A percentile compares a stretch with the other conserved stretches of the same genome.
Conservation (phyloP, 1,140 invertebrate species). For the Ditylenchus dipsaci region DNA sequence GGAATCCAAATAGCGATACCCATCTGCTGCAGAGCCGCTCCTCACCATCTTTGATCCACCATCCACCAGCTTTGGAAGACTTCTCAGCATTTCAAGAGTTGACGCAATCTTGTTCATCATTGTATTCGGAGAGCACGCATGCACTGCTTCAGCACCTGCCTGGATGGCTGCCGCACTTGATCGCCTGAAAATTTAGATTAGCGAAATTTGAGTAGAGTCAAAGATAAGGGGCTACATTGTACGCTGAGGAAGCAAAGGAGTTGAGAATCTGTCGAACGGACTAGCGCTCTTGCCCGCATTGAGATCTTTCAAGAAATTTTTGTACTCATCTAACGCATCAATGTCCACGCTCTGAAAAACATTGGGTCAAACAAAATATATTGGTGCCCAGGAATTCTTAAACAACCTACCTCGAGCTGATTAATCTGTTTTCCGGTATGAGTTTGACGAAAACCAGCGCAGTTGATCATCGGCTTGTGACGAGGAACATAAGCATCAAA, state of each 20-base stretch:
- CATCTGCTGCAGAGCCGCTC: neutral
- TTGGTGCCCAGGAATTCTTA: too few relatives aligned
- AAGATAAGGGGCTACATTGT: neutral
- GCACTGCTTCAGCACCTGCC: neutral
- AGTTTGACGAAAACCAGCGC: too few relatives aligned
- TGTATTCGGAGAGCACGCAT: neutral
- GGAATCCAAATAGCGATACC: neutral
- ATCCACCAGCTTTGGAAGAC: neutral
- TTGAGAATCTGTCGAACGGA: neutral
- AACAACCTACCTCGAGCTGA: too few relatives aligned
- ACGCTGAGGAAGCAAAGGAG: neutral
- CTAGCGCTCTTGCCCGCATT: neutral
- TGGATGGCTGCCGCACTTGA: neutral
- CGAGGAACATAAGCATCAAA: too few relatives aligned
- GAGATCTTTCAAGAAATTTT: neutral
- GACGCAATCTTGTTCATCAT: neutral
- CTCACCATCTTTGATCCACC: neutral
- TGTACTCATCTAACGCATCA: neutral
- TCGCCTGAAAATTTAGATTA: neutral
- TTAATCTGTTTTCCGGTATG: too few relatives aligned
- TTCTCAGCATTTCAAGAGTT: neutral
- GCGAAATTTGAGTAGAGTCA: neutral
- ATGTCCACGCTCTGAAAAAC: neutral
- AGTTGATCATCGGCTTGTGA: too few relatives aligned
- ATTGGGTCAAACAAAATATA: too few relatives aligned